These are phyloP conservation scores for Trachymyrmex septentrionalis DNA, from an alignment of 1,140 invertebrate species.

Conservation along the genomic window DNA sequence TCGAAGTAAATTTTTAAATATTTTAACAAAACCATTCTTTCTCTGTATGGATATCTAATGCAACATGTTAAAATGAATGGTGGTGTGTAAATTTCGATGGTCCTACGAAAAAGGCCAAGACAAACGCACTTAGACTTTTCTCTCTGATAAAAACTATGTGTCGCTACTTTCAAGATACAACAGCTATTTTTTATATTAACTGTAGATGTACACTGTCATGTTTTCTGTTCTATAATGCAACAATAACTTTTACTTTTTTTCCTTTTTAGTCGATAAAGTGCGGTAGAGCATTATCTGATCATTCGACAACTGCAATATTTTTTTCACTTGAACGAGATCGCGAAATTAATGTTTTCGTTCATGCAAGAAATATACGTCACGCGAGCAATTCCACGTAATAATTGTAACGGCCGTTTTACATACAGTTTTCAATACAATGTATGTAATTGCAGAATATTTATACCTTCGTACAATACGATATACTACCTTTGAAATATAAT, in stretches of 20 bases:
- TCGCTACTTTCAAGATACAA: constrained; percentile 30
- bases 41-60: no score
- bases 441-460: background rate
- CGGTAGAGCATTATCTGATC: background rate
- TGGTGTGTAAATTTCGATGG: no score
- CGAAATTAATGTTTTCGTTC: constrained; percentile 9
- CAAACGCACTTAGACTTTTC: no score
- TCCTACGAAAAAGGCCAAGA: no score
- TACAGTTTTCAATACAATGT: background rate
- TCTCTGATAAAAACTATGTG: background rate
- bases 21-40: no score
- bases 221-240: background rate
- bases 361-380: background rate
- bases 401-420: background rate
- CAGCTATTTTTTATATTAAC: background rate
- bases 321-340: background rate
- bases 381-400: background rate
- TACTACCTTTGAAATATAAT: background rate
- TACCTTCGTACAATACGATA: background rate
- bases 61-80: no score
- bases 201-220: no score
- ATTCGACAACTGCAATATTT: background rate
- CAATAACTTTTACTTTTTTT: constrained; percentile 1
- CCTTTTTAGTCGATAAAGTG: background rate
- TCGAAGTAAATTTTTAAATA: no score